These are phyloP conservation scores for Argyrosomus japonicus DNA, from an alignment of 2,113 vertebrate species.

Conservation along the genomic window DNA sequence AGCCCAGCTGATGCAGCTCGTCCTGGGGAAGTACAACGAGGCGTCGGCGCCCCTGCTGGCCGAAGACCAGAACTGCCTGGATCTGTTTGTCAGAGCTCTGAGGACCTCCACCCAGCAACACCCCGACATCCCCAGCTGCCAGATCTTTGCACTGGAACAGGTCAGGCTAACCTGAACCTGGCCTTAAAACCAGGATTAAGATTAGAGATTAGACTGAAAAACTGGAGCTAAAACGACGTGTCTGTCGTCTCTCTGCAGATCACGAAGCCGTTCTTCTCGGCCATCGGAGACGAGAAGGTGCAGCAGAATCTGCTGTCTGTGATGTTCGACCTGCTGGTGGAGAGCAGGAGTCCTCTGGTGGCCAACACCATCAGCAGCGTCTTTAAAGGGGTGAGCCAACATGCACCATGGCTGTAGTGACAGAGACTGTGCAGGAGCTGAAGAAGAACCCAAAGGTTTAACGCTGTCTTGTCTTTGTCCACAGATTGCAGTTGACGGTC, in stretches of 20 bases:
- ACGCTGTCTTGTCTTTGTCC: neutral
- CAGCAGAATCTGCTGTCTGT: conserved; percentile 89
- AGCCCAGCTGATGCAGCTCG: conserved; percentile 84
- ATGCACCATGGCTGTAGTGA: too few species aligned
- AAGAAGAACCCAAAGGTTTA: too few species aligned
- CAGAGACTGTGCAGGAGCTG: too few species aligned
- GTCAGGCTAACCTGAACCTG: conserved; percentile 40
- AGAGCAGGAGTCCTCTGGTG: conserved; percentile 84
- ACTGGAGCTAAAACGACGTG: too few species aligned
- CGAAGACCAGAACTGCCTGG: conserved; percentile 85
- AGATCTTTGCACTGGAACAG: conserved; percentile 91
- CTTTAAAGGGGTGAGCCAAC: conserved; percentile 91
- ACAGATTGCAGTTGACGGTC: conserved; percentile 90
- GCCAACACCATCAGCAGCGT: conserved; percentile 86
- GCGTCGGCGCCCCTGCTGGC: conserved; percentile 87
- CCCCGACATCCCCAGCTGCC: conserved; percentile 83
- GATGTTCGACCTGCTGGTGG: conserved; percentile 91
- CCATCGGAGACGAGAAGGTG: conserved; percentile 85
- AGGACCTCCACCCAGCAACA: conserved; percentile 79
- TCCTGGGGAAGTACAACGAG: conserved; percentile 90
- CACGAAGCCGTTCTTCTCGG: conserved; percentile 90
- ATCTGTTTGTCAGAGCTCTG: conserved; percentile 88
- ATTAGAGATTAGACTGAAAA: too few species aligned
- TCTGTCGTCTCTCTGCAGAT: conserved; percentile 82
- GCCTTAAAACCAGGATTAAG: too few species aligned